phyloP scores from a whole-genome alignment of 2,113 vertebrate genomes.

The Drymodes brunneopygia region DNA sequence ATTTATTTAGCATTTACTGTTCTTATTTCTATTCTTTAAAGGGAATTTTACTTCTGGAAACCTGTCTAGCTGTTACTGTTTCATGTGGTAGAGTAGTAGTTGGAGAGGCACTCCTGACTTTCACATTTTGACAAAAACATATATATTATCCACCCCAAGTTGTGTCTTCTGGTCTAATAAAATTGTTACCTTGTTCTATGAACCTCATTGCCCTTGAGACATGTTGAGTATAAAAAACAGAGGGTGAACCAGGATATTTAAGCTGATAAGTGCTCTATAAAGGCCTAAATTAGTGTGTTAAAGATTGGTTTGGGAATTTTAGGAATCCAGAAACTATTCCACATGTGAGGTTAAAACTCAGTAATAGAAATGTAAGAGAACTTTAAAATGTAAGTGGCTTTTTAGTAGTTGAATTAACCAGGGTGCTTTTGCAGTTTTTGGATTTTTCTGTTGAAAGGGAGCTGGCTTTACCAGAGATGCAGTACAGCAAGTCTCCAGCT shows the following conservation, averaged over 20 bases:
- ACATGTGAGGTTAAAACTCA: not conserved
- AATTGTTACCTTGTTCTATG: not conserved
- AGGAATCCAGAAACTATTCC: not conserved
- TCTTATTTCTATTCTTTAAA: not conserved
- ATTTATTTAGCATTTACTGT: not conserved
- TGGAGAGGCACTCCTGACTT: not conserved
- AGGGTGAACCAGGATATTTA: not conserved
- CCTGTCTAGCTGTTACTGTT: not conserved
- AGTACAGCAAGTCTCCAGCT: not conserved
- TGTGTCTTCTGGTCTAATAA: not conserved
- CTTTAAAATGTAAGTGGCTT: not conserved
- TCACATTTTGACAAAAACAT: not conserved
- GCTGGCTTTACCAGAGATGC: not conserved
- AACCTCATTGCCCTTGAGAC: not conserved
- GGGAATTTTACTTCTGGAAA: not conserved
- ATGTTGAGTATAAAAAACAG: not conserved
- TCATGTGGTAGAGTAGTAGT: not conserved
- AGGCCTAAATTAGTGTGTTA: not conserved
- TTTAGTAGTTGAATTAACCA: not conserved
- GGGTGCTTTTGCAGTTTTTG: not conserved
- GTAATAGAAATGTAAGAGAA: not conserved
- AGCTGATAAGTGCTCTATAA: not conserved
- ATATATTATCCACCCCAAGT: not conserved
- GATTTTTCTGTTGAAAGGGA: not conserved
- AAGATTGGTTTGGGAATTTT: not conserved